Evolutionary conservation across 2,888 invertebrate genomes (phyloP), one percentile per base, ranked within the genome.

Genomic region (Epistrophe grossulariae): DNA sequence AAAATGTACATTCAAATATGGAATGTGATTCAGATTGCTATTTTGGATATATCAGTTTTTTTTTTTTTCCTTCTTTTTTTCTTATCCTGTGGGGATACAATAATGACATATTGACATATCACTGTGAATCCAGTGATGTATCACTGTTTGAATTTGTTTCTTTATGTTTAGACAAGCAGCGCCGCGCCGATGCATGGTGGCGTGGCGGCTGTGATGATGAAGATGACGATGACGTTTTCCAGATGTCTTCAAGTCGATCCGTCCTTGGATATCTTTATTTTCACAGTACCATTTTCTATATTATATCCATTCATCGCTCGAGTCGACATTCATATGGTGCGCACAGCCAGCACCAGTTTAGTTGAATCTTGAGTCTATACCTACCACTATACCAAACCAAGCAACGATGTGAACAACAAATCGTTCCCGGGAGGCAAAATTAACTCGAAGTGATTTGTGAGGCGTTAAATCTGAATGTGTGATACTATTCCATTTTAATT

Each of bases 391-490:
- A 19, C 17, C 17, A 17, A 7, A 31, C 7, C 31, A 31, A 31
- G 31, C 31, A 31, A 31, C 4, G 31, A 43, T 15, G 66, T n/a
- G 59, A 62, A 50, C 64, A 62, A 50, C 64, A 82, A 45, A 73
- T 68, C 28, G 35, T 19, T 55, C 19, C 28, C 68, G 45, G 35
- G 77, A 62, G 48, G 66, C 50, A 4, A 81, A 79, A 81, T 83
- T 60, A 83, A 83, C 79, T 87, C 66, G 40, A 76, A 83, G 83
- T 87, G 87, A 87, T 87, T 87, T 87, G 87, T 83, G 79, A 79
- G 87, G 66, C 83, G 72, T 87, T 87, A 82, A 82, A 85, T 79
- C 74, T 78, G 57, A 64, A 82, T 85, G 85, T 82, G 82, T 82
- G 85, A 73, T 78, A 72, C 55, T 64, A 73, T 70, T 81, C 66